Evolutionary conservation across 1,140 invertebrate species (phyloP).

Genomic region (Drosophila tsacasi): DNA sequence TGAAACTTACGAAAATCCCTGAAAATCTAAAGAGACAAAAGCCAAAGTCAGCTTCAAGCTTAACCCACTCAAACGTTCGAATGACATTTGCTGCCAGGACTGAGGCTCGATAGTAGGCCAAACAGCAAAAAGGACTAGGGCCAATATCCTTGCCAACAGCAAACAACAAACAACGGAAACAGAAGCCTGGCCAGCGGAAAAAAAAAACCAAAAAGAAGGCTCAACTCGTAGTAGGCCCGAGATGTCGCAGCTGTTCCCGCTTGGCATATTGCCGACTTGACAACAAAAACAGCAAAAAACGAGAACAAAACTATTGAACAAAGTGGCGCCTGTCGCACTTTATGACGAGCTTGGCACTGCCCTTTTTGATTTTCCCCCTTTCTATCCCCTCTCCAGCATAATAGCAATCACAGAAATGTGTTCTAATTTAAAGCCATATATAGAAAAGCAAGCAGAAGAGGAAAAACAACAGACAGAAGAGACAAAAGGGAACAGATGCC

Average conservation of each 20-base stretch:
- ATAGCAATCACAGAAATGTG: conserved; percentile 80
- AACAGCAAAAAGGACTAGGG: conserved; percentile 58
- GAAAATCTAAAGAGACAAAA: conserved; percentile 29
- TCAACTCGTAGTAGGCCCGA: conserved; percentile 44
- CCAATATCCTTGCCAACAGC: conserved; percentile 53
- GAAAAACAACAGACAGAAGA: conserved; percentile 35
- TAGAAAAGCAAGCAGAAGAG: conserved; percentile 33
- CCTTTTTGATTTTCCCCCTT: conserved; percentile 7
- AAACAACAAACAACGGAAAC: conserved; percentile 45
- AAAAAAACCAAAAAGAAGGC: conserved; percentile 14
- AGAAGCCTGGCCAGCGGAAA: conserved; percentile 30
- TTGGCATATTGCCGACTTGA: conserved; percentile 79
- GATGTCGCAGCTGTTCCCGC: conserved; percentile 58
- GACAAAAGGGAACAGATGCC: conserved; percentile 67
- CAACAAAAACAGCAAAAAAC: conserved; percentile 50
- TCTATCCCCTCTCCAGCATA: conserved; percentile 6
- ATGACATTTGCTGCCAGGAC: conserved; percentile 60
- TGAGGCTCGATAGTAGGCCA: conserved; percentile 60
- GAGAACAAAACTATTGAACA: conserved; percentile 74
- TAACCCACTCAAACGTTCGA: conserved; percentile 60
- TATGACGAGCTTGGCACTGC: conserved; percentile 52
- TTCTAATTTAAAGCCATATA: conserved; percentile 78
- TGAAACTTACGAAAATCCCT: conserved; percentile 19
- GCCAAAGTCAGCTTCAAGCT: conserved; percentile 51
- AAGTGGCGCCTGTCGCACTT: conserved; percentile 75